Percentiles rank a stretch among this genome's conserved stretches.
phyloP scores from a whole-genome alignment of 2,797 vertebrate species.

The Cryptoblepharus egeriae region DNA sequence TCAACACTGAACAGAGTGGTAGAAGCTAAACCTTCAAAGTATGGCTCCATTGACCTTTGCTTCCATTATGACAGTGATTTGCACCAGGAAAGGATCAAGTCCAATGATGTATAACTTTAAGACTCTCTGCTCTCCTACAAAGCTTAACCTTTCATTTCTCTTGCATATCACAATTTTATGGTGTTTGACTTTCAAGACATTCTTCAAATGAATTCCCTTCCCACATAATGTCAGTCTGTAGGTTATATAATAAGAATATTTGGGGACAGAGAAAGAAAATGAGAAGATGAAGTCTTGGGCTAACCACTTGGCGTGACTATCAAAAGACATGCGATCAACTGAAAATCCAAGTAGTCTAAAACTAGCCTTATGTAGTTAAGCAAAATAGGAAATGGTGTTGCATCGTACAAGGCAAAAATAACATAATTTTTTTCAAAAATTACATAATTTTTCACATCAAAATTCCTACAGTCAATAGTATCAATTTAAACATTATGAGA shows the following conservation, averaged over 20 bases:
- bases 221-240: conserved; percentile 7
- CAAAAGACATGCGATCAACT: background rate
- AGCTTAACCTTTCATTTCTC: conserved; percentile 37
- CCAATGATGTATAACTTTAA: conserved; percentile 34
- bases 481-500: no score
- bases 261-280: conserved; percentile 19
- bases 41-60: conserved; percentile 41
- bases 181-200: conserved; percentile 24
- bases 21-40: conserved; percentile 37
- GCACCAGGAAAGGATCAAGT: conserved; percentile 41
- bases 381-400: no score
- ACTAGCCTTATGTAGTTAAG: background rate
- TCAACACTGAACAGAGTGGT: background rate
- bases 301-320: background rate
- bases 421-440: no score
- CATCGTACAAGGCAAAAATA: no score
- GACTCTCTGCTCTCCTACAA: conserved; percentile 20
- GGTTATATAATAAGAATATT: conserved; percentile 12
- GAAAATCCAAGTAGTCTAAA: background rate
- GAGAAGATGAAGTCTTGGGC: background rate
- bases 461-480: no score
- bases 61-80: conserved; percentile 11
- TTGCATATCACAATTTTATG: background rate
- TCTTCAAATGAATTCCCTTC: conserved; percentile 32
- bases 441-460: no score